phyloP scores from a whole-genome alignment of 2,888 invertebrate species.

The Phalera bucephala region DNA sequence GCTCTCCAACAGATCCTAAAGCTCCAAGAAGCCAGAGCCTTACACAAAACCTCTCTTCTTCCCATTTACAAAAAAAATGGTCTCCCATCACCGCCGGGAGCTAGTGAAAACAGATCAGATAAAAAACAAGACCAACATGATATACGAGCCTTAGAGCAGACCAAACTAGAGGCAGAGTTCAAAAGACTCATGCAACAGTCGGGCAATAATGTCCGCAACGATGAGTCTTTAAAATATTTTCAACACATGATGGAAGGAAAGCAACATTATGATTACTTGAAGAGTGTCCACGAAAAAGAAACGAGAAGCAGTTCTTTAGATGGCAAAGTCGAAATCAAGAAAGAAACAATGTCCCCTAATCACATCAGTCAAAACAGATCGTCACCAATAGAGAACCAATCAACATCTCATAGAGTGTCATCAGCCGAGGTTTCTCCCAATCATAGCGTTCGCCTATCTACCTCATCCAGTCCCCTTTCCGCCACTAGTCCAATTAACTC shows the following conservation, averaged over 20 bases:
- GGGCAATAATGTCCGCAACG: constrained; percentile 66
- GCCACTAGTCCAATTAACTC: constrained; percentile 85
- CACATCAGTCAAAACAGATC: constrained; percentile 39
- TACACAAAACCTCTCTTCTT: constrained; percentile 81
- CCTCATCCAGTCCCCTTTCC: constrained; percentile 74
- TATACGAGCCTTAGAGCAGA: constrained; percentile 62
- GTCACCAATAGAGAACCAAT: constrained; percentile 52
- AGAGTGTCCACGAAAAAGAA: constrained; percentile 70
- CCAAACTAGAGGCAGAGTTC: constrained; percentile 83
- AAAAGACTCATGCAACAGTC: constrained; percentile 83
- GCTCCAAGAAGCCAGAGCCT: constrained; percentile 93
- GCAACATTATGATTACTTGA: constrained; percentile 66
- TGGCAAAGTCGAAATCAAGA: constrained; percentile 49
- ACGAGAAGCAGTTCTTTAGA: constrained; percentile 36
- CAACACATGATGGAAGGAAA: constrained; percentile 77
- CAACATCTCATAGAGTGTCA: constrained; percentile 57
- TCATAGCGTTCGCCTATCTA: constrained; percentile 65
- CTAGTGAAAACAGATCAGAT: constrained; percentile 67
- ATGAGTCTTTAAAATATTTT: constrained; percentile 70
- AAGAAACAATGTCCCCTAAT: constrained; percentile 59
- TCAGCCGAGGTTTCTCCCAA: constrained; percentile 70
- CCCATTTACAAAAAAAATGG: constrained; percentile 74
- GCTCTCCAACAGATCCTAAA: constrained; percentile 96
- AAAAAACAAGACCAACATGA: constrained; percentile 69
- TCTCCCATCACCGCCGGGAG: constrained; percentile 77